Conservation (phyloP, 2,888 invertebrate species). For the Drosophila macrospina region DNA sequence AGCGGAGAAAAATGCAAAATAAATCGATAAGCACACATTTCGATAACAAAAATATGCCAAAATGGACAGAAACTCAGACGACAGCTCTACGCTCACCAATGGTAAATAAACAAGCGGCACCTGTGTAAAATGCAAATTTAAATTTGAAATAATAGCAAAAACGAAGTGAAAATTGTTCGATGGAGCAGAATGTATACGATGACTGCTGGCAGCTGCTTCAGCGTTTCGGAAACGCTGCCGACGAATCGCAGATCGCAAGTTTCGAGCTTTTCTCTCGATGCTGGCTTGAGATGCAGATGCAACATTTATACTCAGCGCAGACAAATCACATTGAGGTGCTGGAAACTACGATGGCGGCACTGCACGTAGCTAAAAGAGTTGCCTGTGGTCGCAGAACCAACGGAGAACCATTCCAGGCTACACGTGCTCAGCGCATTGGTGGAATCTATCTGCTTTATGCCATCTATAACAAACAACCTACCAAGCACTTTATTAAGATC, state of each 20-base stretch:
- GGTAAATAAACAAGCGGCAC: background rate
- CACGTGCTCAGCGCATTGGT: conserved; percentile 66
- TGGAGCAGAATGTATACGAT: conserved; percentile 55
- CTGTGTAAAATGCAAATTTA: background rate
- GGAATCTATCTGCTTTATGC: conserved; percentile 79
- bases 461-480: conserved; percentile 83
- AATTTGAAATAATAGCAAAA: background rate
- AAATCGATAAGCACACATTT: conserved; percentile 23
- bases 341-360: conserved; percentile 73
- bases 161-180: background rate
- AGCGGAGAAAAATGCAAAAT: conserved; percentile 20
- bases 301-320: conserved; percentile 78
- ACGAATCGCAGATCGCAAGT: conserved; percentile 26
- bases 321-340: conserved; percentile 72
- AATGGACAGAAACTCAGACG: background rate
- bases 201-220: conserved; percentile 65
- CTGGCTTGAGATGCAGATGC: conserved; percentile 74
- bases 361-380: conserved; percentile 71
- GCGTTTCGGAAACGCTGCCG: conserved; percentile 30
- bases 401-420: conserved; percentile 27
- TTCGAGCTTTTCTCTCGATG: conserved; percentile 74
- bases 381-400: conserved; percentile 58
- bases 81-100: background rate
- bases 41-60: background rate
- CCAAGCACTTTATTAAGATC: conserved; percentile 76